These are phyloP conservation scores for Drosophila baimaii DNA, from an alignment of 1,140 invertebrate species.

Conservation along the genomic window DNA sequence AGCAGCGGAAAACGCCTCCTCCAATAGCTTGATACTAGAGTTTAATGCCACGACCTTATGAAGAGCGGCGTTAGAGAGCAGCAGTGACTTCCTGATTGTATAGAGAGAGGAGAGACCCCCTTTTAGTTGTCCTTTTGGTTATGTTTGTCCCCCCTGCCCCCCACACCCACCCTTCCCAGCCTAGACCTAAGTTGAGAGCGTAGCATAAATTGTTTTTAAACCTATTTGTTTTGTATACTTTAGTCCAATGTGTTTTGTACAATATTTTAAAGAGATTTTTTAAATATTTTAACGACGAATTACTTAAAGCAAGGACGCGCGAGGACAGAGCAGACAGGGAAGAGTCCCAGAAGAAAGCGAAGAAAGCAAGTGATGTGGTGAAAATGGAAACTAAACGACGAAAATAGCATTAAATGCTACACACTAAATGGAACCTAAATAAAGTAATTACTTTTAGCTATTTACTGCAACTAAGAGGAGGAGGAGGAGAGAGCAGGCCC, in stretches of 20 bases:
- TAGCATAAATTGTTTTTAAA: constrained; percentile 71
- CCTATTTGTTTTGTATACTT: constrained; percentile 63
- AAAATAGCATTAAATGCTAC: constrained; percentile 78
- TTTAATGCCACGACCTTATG: constrained; percentile 80
- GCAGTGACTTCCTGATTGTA: constrained; percentile 62
- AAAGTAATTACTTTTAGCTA: constrained; percentile 66
- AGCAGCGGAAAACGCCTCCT: constrained; percentile 35
- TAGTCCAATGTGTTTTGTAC: constrained; percentile 78
- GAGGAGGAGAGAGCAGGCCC: constrained; percentile 38
- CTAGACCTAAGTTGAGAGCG: constrained; percentile 63
- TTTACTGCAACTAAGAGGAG: constrained; percentile 69
- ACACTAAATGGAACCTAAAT: constrained; percentile 64
- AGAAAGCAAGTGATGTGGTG: constrained; percentile 68
- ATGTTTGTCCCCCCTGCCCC: constrained; percentile 35
- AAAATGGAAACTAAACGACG: constrained; percentile 77
- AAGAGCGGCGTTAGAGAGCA: constrained; percentile 28
- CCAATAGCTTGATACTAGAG: constrained; percentile 77
- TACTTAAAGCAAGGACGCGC: constrained; percentile 22
- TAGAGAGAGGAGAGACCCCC: constrained; percentile 27
- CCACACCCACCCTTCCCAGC: too few species aligned
- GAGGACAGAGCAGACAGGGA: constrained; percentile 9
- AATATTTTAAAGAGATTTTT: constrained; percentile 50
- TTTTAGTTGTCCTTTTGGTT: constrained; percentile 54
- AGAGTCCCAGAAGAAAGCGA: constrained; percentile 53
- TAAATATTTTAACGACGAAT: constrained; percentile 1